Conservation (phyloP, 2,113 vertebrate species). For the Gadus macrocephalus region DNA sequence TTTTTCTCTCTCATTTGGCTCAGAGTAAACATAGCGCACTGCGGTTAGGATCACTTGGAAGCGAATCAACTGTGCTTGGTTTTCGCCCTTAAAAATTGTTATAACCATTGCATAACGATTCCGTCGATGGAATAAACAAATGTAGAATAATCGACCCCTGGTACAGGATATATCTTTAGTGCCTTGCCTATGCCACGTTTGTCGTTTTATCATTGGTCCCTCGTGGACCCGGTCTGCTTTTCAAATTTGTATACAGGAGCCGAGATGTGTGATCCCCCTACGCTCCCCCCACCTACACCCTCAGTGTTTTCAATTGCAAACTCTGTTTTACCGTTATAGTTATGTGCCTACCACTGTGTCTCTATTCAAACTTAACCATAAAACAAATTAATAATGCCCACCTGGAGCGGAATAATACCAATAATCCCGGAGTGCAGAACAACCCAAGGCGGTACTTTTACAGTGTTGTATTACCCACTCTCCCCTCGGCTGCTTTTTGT, state of each 20-base stretch:
- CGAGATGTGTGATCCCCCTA: not conserved
- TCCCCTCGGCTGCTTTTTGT: constrained; percentile 4
- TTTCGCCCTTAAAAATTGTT: not conserved
- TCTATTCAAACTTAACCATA: too few species aligned
- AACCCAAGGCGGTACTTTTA: too few species aligned
- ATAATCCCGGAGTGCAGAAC: too few species aligned
- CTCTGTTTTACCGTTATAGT: constrained; percentile 1
- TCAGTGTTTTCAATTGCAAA: not conserved
- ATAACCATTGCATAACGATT: not conserved
- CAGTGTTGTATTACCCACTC: not conserved
- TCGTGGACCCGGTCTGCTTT: not conserved
- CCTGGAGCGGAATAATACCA: too few species aligned
- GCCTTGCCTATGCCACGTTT: constrained; percentile 1
- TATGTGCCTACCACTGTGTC: not conserved
- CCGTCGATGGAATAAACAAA: not conserved
- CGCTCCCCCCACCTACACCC: not conserved
- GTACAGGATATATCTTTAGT: not conserved
- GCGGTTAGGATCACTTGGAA: constrained; percentile 55
- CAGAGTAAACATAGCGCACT: constrained; percentile 66
- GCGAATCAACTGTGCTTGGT: constrained; percentile 35
- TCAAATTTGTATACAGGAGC: not conserved
- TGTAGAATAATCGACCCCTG: not conserved
- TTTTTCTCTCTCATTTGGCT: constrained; percentile 45
- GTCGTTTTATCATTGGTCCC: constrained; percentile 8
- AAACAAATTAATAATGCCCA: too few species aligned